Evolutionary conservation across 2,888 invertebrate species (phyloP).

Genomic region (Rhimphoctona megacephalus): DNA sequence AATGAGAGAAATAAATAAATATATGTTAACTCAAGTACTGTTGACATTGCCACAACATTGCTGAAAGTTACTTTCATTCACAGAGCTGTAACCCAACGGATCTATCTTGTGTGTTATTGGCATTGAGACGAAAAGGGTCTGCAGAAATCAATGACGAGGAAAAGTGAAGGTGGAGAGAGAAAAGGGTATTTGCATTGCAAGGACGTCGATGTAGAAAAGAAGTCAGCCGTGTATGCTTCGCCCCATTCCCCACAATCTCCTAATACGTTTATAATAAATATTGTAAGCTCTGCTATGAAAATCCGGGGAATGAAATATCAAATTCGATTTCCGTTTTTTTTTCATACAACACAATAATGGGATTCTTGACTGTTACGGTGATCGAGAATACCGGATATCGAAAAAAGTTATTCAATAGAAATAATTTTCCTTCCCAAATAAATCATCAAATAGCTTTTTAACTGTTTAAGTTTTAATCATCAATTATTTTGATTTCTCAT

Average conservation of each 20-base stretch:
- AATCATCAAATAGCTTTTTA: neutral
- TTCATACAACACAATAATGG: conserved; percentile 8
- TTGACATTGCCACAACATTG: conserved; percentile 14
- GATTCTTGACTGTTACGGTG: neutral
- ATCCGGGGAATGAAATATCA: conserved; percentile 69
- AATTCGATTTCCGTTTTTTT: conserved; percentile 55
- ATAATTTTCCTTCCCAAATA: neutral
- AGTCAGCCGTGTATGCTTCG: conserved; percentile 53
- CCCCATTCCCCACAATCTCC: conserved; percentile 2
- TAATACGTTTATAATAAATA: conserved; percentile 76
- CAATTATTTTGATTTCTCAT: neutral
- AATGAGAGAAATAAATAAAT: conserved; percentile 30
- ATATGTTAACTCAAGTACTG: neutral
- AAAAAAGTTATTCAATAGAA: neutral
- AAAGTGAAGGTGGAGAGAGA: neutral
- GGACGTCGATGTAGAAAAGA: conserved; percentile 26
- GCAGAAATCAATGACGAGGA: neutral
- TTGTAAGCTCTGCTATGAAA: conserved; percentile 69
- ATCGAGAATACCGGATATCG: conserved; percentile 9
- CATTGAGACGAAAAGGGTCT: conserved; percentile 17
- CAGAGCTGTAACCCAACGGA: conserved; percentile 29
- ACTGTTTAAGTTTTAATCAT: neutral
- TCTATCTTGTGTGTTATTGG: conserved; percentile 39
- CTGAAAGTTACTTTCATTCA: conserved; percentile 16
- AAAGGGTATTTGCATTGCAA: conserved; percentile 13